Base-by-base conservation (phyloP, 2,113 vertebrate genomes). In the Canis aureus region DNA sequence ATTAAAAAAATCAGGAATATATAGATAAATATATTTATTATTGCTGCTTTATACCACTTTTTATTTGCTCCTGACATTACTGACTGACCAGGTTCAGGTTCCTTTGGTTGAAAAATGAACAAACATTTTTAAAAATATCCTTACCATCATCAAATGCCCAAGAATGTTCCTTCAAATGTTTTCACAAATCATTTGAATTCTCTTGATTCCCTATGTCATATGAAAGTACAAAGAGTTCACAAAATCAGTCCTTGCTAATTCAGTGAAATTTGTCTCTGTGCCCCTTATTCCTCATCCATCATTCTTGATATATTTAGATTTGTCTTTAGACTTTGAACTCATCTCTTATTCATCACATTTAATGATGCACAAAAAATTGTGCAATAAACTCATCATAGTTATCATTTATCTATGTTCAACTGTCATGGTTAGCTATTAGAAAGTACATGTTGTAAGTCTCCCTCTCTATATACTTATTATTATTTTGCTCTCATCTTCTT, bases 361-460 rank as follows among this genome's bases (percentile, higher is more conserved):
- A 98, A 98, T 98, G 98, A 98, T 83, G 96, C 11, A 2, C 91
- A 96, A 97, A 97, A 97, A 98, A 93, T 89, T 86, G 57, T 95
- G 92, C 88, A 95, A 83, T 97, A 93, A 97, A 62, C 76, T 98
- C 97, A 98, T 98, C 94, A 94, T 79, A 97, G 82, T 94, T 96
- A 86, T 89, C 97, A 96, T 98, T 98, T 98, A 89, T 98, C 95
- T 81, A 1, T 79, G 96, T 94, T 95, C 84, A 76, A 57, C 27
- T 92, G 74, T 93, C 94, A 97, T 90, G 95, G 73, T 96, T 98
- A 95, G 90, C 25, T 49, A 88, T 97, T 95, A 98, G 83, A 93
- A 76, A 98, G 97, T 97, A 93, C 73, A 93, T 93, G 82, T 85
- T 92, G 91, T 88, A 60, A 96, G 89, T 95, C 15, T 62, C 59